phyloP scores from a whole-genome alignment of 2,888 invertebrate genomes.

The Eupithecia tripunctaria region DNA sequence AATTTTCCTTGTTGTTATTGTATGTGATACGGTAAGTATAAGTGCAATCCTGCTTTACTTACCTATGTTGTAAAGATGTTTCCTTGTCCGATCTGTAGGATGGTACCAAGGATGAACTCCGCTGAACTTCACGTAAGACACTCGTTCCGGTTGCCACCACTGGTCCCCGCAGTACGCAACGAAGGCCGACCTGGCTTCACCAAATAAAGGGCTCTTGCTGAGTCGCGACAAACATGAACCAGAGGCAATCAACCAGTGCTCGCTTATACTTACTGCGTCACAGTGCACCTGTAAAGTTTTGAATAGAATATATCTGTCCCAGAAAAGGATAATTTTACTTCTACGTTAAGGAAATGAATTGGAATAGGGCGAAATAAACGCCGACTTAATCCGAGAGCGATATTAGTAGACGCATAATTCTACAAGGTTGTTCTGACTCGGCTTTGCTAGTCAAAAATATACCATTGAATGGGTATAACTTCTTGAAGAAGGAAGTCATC shows the following conservation, averaged over 20 bases:
- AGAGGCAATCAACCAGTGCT: constrained; percentile 72
- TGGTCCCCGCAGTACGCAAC: constrained; percentile 67
- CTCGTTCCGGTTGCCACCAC: constrained; percentile 68
- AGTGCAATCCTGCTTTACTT: constrained; percentile 1
- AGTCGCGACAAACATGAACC: constrained; percentile 71
- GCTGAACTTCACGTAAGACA: constrained; percentile 70
- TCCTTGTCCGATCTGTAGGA: constrained; percentile 54
- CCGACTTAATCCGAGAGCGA: too few species aligned
- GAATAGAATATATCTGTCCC: not conserved
- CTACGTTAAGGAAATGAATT: not conserved
- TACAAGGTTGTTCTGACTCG: not conserved
- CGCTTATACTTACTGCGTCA: constrained; percentile 71
- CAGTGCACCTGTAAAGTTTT: constrained; percentile 65
- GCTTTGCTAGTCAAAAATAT: not conserved
- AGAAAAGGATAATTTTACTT: not conserved
- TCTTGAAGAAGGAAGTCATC: not conserved
- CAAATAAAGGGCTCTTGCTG: constrained; percentile 50
- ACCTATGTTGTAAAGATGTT: constrained; percentile 72
- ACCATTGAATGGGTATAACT: not conserved
- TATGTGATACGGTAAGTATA: too few species aligned
- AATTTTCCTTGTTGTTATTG: too few species aligned
- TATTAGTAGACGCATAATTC: not conserved
- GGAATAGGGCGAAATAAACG: not conserved
- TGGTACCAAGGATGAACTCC: constrained; percentile 68
- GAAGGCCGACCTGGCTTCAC: constrained; percentile 64